Conservation (phyloP, 2,888 invertebrate genomes). For the Leucophenga montana region DNA sequence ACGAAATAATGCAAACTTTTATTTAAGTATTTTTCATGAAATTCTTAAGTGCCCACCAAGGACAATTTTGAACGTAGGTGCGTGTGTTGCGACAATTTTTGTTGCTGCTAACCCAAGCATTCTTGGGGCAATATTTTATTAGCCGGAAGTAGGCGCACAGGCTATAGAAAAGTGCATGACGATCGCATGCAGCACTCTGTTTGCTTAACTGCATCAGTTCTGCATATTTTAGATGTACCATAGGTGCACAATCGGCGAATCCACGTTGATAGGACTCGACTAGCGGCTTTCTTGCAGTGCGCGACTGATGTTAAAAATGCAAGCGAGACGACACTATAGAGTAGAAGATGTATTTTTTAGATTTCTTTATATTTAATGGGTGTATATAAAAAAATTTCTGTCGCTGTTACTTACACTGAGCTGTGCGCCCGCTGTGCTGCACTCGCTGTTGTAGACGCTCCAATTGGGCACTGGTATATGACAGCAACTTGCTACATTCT, state of each 20-base stretch:
- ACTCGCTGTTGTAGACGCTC: slow-evolving; percentile 49
- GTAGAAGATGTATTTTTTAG: not conserved
- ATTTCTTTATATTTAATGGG: not conserved
- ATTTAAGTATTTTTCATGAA: slow-evolving; percentile 52
- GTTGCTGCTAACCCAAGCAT: slow-evolving; percentile 46
- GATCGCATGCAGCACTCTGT: slow-evolving; percentile 47
- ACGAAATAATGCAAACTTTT: slow-evolving; percentile 33
- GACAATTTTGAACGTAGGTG: slow-evolving; percentile 42
- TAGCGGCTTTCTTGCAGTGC: slow-evolving; percentile 36
- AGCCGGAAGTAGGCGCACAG: slow-evolving; percentile 52
- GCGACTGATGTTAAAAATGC: slow-evolving; percentile 52
- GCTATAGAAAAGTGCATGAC: slow-evolving; percentile 57
- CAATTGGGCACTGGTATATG: slow-evolving; percentile 54
- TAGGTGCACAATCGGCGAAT: slow-evolving; percentile 44
- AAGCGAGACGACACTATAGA: slow-evolving; percentile 51
- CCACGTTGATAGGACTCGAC: slow-evolving; percentile 48
- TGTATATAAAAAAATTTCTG: not conserved
- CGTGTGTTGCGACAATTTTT: slow-evolving; percentile 46
- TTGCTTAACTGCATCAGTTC: slow-evolving; percentile 44
- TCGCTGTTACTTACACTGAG: slow-evolving; percentile 52
- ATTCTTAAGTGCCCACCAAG: slow-evolving; percentile 53
- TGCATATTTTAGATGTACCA: slow-evolving; percentile 44
- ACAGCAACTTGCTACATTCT: slow-evolving; percentile 54
- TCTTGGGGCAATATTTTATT: slow-evolving; percentile 45
- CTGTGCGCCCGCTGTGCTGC: slow-evolving; percentile 46